Conservation (phyloP, 2,797 vertebrate species). For the Pelobates cultripes region DNA sequence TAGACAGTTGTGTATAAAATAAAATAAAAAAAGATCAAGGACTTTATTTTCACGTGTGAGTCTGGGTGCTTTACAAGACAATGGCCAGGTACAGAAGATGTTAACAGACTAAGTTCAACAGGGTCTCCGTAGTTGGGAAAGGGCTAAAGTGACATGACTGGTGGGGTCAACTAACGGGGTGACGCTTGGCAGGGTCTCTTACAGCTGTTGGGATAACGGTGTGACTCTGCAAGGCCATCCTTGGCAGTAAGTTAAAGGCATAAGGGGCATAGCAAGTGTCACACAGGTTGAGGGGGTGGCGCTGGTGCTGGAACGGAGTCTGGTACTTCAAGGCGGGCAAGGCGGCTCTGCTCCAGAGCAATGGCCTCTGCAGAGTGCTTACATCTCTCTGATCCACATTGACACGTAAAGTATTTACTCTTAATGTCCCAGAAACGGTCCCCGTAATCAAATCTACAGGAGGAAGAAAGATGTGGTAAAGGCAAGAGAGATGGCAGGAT, state of each 20-base stretch:
- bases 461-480: background rate
- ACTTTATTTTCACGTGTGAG: constrained; percentile 43
- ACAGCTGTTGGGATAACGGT: background rate
- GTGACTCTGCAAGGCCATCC: background rate
- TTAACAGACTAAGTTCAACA: background rate
- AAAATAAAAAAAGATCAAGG: constrained; percentile 31
- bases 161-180: background rate
- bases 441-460: constrained; percentile 86
- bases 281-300: constrained; percentile 40
- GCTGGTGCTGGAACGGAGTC: constrained; percentile 69
- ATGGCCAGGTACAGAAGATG: constrained; percentile 3
- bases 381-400: constrained; percentile 91
- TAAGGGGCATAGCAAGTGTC: background rate
- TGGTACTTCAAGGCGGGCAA: constrained; percentile 82
- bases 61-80: constrained; percentile 41
- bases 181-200: background rate
- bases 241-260: background rate
- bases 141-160: background rate
- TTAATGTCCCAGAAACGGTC: constrained; percentile 96
- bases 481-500: background rate
- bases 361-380: constrained; percentile 92
- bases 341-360: constrained; percentile 86
- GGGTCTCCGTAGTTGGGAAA: too few relatives aligned
- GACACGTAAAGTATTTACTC: constrained; percentile 94
- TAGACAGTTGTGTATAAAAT: background rate